Evolutionary conservation across 2,113 vertebrate genomes (phyloP).

Genomic region (Archilochus colubris): DNA sequence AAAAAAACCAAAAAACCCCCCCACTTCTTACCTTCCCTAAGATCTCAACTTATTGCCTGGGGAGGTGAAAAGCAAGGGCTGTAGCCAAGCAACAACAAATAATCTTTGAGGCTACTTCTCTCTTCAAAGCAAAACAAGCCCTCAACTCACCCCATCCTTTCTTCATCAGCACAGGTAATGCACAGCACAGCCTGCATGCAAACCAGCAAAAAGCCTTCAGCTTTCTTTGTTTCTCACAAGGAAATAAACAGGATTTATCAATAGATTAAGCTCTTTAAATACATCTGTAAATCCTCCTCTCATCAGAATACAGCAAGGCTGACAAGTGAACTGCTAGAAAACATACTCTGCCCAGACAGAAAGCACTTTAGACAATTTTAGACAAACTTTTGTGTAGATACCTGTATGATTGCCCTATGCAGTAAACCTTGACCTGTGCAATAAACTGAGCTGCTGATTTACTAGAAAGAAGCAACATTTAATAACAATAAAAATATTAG

Average conservation of each 20-base stretch:
- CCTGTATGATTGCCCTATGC: background rate
- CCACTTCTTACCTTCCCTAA: background rate
- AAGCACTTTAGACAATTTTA: background rate
- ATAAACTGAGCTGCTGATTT: background rate
- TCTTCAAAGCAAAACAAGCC: background rate
- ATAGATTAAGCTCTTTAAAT: background rate
- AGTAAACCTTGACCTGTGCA: background rate
- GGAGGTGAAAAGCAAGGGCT: slow-evolving; percentile 5
- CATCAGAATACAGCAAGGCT: background rate
- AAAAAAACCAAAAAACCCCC: background rate
- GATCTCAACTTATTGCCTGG: background rate
- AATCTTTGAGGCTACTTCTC: background rate
- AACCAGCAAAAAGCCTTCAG: background rate
- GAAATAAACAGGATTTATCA: background rate
- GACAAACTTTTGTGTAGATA: background rate
- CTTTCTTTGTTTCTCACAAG: background rate
- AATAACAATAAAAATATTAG: background rate
- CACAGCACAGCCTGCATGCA: background rate
- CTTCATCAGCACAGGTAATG: fast-evolving
- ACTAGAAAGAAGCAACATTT: background rate
- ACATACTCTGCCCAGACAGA: background rate
- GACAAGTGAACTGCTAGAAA: background rate
- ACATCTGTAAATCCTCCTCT: background rate
- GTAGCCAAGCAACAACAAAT: slow-evolving; percentile 42
- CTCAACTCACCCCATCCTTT: background rate